Base-by-base conservation (phyloP, 2,888 invertebrate species). In the Bellardia pandia region DNA sequence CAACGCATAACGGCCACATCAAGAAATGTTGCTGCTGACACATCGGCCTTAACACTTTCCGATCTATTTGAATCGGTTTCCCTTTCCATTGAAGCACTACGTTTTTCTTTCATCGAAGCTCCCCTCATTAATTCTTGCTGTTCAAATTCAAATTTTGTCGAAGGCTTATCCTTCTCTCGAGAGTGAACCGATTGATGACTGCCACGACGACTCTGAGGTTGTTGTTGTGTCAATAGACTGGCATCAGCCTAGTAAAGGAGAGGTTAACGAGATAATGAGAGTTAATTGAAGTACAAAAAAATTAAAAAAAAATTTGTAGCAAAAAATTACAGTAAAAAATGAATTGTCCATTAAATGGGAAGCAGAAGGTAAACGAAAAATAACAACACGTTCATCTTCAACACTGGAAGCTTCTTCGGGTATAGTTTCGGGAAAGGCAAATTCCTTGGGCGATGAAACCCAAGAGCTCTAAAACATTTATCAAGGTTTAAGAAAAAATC, bases 1-100 rank as follows among this genome's bases (percentile, higher is more conserved):
- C 99, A 99, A 75, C 99, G 95, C 78, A 99, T 94, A 0, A 99
- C 99, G 3, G 99, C 98, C 0, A 99, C 98, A 93, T 99, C 99
- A 80, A 99, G 94, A 93, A 98, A 99, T 1, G 98, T 99, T 0
- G 99, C 99, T 30, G 97, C 96, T 14, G 96, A 95, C 2, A 97
- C 95, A 94, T 97, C 95, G 40, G 91, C 92, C 78, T 92, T 93
- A 2, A 90, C 86, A 53, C 91, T 91, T 51, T 93, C 93, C 11
- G 92, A 92, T 89, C 96, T 96, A 60, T 96, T 96, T 33, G 96
- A 92, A 71, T 96, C 96, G 33, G 96, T 92, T n/a, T 96, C 97
- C 91, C 96, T 96, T 90, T 97, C 97, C 9, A 96, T 96, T 6
- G 97, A 96, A 85, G 95, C 94, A 69, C 95, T 95, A 37, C 90